Percentiles rank a stretch among this genome's conserved stretches.
Evolutionary conservation across 2,113 vertebrate species (phyloP).

Genomic region (Calyptommatus sinebrachiatus): DNA sequence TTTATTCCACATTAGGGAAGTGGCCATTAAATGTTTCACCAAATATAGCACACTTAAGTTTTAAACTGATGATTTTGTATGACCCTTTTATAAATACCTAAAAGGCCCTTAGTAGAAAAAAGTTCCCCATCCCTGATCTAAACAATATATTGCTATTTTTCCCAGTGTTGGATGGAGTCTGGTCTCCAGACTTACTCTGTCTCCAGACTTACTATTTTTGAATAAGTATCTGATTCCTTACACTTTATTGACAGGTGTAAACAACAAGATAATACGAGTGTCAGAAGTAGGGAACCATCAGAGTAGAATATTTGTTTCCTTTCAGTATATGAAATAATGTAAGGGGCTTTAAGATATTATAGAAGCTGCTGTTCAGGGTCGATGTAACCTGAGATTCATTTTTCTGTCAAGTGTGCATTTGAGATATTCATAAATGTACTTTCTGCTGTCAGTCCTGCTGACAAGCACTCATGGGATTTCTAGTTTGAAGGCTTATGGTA

Average conservation of each 20-base stretch:
- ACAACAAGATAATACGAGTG: neutral
- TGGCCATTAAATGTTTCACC: no score
- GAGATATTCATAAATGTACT: conserved; percentile 21
- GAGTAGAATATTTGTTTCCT: neutral
- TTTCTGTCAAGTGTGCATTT: conserved; percentile 6
- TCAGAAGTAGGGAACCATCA: neutral
- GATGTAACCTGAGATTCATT: conserved; percentile 24
- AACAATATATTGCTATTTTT: neutral
- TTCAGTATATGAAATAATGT: neutral
- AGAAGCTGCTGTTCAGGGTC: conserved; percentile 4
- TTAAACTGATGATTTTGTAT: no score
- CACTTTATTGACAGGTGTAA: neutral
- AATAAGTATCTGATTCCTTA: neutral
- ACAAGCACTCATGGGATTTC: conserved; percentile 7
- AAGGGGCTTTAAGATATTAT: conserved; percentile 9
- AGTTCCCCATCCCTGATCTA: neutral
- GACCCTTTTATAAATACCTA: no score
- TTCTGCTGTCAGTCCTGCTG: conserved; percentile 13
- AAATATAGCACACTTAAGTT: no score
- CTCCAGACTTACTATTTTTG: neutral
- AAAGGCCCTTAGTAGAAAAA: no score
- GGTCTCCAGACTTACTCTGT: neutral
- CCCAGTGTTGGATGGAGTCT: neutral
- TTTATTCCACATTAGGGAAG: no score
- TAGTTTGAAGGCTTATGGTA: conserved; percentile 9